These are phyloP conservation scores for Acropora tenuis DNA, from an alignment of 64 coral and sea anemone genomes.

Conservation along the genomic window DNA sequence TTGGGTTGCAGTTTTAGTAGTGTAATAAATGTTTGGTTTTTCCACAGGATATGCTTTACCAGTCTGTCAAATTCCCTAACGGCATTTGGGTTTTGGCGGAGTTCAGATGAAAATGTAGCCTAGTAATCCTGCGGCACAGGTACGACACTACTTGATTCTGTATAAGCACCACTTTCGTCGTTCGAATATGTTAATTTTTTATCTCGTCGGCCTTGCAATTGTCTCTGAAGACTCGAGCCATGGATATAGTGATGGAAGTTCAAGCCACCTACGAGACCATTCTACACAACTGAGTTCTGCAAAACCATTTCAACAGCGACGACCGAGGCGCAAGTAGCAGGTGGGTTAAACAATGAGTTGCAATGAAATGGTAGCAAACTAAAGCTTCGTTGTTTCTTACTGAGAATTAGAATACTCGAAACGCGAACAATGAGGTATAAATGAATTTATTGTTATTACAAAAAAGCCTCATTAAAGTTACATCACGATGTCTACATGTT, in stretches of 20 bases:
- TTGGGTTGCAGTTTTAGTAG: background rate
- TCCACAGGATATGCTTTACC: constrained; percentile 88
- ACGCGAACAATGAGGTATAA: too few relatives aligned
- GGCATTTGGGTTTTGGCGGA: constrained; percentile 92
- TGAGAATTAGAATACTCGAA: too few relatives aligned
- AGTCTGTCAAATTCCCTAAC: constrained; percentile 93
- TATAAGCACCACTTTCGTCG: background rate
- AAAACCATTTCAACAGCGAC: background rate
- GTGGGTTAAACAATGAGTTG: background rate
- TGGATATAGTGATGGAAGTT: constrained; percentile 60
- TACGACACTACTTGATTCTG: background rate
- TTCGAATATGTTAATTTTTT: background rate
- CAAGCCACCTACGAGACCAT: constrained; percentile 71
- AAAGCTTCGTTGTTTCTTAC: background rate
- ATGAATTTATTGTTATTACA: too few relatives aligned
- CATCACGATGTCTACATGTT: too few relatives aligned
- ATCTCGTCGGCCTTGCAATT: constrained; percentile 29
- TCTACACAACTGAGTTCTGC: constrained; percentile 40
- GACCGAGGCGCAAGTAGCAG: background rate
- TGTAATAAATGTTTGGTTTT: background rate
- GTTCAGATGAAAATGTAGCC: constrained; percentile 81
- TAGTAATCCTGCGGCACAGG: constrained; percentile 83
- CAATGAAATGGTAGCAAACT: background rate
- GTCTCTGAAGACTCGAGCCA: constrained; percentile 77
- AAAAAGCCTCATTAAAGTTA: too few relatives aligned